Base-by-base conservation (phyloP, 2,888 invertebrate genomes). In the Apotomis capreana region DNA sequence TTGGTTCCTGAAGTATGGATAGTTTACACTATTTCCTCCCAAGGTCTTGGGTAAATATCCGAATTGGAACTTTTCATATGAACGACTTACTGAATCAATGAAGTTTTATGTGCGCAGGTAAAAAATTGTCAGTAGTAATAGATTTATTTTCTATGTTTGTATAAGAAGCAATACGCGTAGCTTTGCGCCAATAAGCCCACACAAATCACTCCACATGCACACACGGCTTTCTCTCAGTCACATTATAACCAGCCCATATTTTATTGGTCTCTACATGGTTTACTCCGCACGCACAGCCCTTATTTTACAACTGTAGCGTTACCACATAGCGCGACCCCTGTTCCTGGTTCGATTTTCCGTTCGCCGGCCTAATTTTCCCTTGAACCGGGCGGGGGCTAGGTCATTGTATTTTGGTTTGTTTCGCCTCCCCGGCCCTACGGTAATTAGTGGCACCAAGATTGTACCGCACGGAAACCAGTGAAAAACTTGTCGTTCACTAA, bases 211-310 rank as follows among this genome's bases (percentile, higher is more conserved):
- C 79, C 62, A 61, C 26, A 82, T 77, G 79, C 79, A 78, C 78
- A 75, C 76, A 74, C 74, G 77, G 72, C 74, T 77, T 79, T 78
- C 74, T 77, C 74, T 75, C 78, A 74, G 77, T 77, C 76, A 80
- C 80, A 81, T 83, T 80, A 81, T 81, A 80, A 76, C 79, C 80
- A 79, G 77, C 75, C 78, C 78, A 79, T 81, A 83, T 80, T 80
- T 81, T 76, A 73, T 78, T 75, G 76, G 77, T 78, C 77, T 77
- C 78, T 75, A 77, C 79, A 75, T 75, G 74, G 77, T 80, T 80
- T 77, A 75, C 80, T 70, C 77, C 78, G 75, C 82, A 82, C 79
- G 81, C 82, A 78, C 77, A 76, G 73, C 75, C 75, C 79, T 68
- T 70, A 74, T 75, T 79, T 81, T 79, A 82, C 77, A 77, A 79